Base-by-base conservation (phyloP, 2,797 vertebrate species). In the Takifugu rubripes region DNA sequence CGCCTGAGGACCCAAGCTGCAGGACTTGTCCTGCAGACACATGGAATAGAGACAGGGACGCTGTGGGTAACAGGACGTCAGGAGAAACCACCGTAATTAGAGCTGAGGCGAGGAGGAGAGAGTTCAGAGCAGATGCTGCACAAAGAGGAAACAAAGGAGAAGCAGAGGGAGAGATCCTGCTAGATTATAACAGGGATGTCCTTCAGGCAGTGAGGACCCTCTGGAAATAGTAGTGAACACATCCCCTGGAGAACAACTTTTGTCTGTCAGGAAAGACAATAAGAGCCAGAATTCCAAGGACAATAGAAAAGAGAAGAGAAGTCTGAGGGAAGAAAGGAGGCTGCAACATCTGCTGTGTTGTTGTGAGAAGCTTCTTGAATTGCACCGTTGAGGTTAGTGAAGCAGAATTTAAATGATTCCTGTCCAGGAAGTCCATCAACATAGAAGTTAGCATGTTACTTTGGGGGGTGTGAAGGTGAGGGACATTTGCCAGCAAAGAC, bases 1-100 rank as follows among this genome's bases (percentile, higher is more conserved):
- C 8, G 92, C 86, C 46, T 92, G 92, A 0, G 93, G 93, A 46
- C 93, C 93, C 10, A 98, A 74, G 68, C 92, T 92, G 79, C 94
- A 93, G 45, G 89, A 91, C 79, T 94, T 97, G 72, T 98, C 96
- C 96, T 97, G 26, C 24, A 75, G 24, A 73, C 40, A 75, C 49
- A 72, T n/a, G 6, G 3, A 53, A 14, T 14, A 40, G 10, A 14
- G 36, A 29, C 4, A 7, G 42, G 42, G 42, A 46, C 44, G 43
- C n/a, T 9, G 15, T 16, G 44, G 44, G 31, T 21, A 33, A 58
- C 61, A 61, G 27, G 14, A 52, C 29, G 55, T 59, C 7, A 26
- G 47, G 17, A 40, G 24, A 12, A 31, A 48, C 33, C 53, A 36
- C 52, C 52, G 15, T 44, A 52, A 49, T 49, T 12, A 54, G 26